Evolutionary conservation across 2,113 vertebrate genomes (phyloP).

Genomic region (Lasiurus borealis): DNA sequence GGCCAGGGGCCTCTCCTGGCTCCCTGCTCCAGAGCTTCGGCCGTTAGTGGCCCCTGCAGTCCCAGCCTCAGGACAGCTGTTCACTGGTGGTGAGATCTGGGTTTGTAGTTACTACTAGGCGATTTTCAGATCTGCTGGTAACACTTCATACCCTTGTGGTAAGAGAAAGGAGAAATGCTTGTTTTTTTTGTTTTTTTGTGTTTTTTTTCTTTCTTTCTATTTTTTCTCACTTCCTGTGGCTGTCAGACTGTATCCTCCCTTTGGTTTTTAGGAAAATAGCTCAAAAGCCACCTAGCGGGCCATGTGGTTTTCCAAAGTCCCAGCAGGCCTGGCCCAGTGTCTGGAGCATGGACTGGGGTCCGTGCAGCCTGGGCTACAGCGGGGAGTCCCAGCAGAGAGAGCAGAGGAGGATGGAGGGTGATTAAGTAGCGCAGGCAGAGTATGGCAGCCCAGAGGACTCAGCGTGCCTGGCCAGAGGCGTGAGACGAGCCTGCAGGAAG

Average conservation of each 20-base stretch:
- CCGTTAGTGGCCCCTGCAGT: background rate
- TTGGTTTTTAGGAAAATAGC: background rate
- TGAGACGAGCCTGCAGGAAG: background rate
- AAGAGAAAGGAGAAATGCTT: background rate
- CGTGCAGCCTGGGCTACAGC: background rate
- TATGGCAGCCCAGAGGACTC: background rate
- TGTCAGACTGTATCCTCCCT: background rate
- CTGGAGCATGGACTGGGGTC: background rate
- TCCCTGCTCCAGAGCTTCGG: background rate
- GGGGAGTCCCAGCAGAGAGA: background rate
- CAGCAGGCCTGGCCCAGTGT: background rate
- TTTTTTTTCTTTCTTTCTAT: background rate
- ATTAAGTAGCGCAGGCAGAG: background rate
- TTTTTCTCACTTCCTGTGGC: background rate
- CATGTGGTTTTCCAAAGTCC: background rate
- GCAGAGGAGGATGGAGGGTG: background rate
- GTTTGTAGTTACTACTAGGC: background rate
- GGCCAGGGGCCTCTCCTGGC: background rate
- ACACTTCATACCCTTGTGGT: background rate
- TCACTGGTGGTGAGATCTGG: background rate
- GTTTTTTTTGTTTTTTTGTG: too few relatives aligned
- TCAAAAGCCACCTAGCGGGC: background rate
- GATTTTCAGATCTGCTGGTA: background rate
- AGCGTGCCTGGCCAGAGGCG: accelerated
- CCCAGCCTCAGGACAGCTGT: background rate